These are phyloP conservation scores for Clarias batrachus DNA, from an alignment of 2,113 vertebrate species.

Conservation along the genomic window DNA sequence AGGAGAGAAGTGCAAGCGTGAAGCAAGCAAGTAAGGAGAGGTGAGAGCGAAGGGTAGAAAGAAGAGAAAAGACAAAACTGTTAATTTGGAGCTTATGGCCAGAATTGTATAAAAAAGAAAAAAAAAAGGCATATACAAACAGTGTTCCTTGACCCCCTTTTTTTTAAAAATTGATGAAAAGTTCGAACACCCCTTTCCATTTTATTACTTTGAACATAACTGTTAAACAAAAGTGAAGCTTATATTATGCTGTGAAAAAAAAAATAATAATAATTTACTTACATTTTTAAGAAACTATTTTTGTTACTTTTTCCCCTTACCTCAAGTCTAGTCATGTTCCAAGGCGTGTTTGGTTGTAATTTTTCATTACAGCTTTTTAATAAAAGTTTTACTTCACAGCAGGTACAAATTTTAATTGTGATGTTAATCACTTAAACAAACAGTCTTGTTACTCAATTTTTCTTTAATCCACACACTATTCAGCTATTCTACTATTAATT, in stretches of 20 bases:
- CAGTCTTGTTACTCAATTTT: neutral
- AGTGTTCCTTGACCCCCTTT: neutral
- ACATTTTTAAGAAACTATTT: neutral
- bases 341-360: neutral
- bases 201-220: neutral
- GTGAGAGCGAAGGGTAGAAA: conserved; percentile 30
- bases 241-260: neutral
- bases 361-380: neutral
- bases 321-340: neutral
- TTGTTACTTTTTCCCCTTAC: neutral
- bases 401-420: neutral
- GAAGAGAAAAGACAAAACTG: conserved; percentile 31
- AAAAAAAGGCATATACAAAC: neutral
- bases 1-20: conserved; percentile 11
- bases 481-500: neutral
- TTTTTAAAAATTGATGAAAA: neutral
- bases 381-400: neutral
- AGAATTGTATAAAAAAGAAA: neutral
- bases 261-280: neutral
- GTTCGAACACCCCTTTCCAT: neutral
- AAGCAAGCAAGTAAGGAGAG: conserved; percentile 45
- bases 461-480: neutral
- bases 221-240: neutral
- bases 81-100: conserved; percentile 17
- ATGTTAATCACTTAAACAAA: neutral